Conservation (phyloP, 23 tunicate genomes). For the Ascidia mentula region DNA sequence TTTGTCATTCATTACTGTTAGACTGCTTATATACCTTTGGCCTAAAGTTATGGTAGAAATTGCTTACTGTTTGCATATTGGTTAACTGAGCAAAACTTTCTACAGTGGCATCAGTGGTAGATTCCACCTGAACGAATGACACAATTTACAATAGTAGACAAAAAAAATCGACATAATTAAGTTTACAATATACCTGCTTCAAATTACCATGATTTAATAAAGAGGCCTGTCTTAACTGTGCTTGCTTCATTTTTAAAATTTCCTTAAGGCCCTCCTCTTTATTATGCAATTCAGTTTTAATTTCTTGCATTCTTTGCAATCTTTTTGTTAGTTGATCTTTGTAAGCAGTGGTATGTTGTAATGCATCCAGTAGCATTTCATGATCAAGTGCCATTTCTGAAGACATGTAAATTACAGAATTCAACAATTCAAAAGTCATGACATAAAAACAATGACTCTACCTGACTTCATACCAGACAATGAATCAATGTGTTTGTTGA, state of each 20-base stretch:
- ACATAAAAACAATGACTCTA: too few species aligned
- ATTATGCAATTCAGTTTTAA: background rate
- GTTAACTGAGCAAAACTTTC: background rate
- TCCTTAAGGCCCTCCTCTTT: background rate
- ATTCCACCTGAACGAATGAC: background rate
- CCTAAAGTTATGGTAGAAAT: too few species aligned
- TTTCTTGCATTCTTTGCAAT: background rate
- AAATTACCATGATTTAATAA: background rate
- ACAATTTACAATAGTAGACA: background rate
- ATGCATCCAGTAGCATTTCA: background rate
- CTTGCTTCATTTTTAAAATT: background rate
- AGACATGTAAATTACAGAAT: too few species aligned
- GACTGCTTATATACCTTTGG: too few species aligned
- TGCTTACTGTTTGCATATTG: background rate
- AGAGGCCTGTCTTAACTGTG: background rate
- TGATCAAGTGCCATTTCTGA: background rate
- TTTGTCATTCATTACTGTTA: too few species aligned
- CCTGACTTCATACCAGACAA: background rate
- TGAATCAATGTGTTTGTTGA: background rate
- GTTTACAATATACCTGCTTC: background rate
- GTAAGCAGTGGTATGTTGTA: background rate
- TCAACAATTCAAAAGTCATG: background rate
- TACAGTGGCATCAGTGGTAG: background rate
- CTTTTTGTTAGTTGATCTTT: background rate
- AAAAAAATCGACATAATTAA: background rate